Conservation (phyloP, 2,113 vertebrate species). For the Leptobrachium ailaonicum region DNA sequence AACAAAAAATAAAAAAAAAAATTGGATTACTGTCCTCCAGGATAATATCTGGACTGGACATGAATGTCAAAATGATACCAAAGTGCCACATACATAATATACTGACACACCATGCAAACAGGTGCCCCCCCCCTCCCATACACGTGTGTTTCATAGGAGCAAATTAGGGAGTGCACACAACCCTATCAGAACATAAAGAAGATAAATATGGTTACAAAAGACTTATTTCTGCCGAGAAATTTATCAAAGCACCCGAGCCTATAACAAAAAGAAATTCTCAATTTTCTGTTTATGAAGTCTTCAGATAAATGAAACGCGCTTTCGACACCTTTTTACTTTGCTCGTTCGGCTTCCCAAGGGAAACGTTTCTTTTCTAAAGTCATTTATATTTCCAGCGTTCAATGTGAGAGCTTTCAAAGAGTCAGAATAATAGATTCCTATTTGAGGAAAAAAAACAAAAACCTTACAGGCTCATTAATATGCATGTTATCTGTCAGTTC, state of each 20-base stretch:
- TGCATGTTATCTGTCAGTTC: constrained; percentile 47
- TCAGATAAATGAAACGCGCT: constrained; percentile 41
- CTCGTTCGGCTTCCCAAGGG: constrained; percentile 56
- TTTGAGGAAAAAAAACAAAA: constrained; percentile 4
- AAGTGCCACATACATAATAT: too few species aligned
- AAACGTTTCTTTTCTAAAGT: constrained; percentile 35
- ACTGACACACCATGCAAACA: background rate
- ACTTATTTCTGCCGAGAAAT: constrained; percentile 20
- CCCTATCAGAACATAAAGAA: background rate
- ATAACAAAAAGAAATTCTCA: constrained; percentile 28
- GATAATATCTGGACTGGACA: too few species aligned
- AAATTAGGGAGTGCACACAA: background rate
- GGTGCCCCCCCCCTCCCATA: background rate
- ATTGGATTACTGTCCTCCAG: too few species aligned
- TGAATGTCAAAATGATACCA: too few species aligned
- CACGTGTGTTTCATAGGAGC: constrained; percentile 7
- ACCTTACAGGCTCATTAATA: constrained; percentile 56
- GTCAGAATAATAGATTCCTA: constrained; percentile 57
- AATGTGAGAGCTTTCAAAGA: constrained; percentile 52
- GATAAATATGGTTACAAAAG: background rate
- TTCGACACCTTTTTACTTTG: constrained; percentile 54
- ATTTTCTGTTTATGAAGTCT: constrained; percentile 44
- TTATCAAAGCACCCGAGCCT: constrained; percentile 32
- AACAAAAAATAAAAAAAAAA: constrained; percentile 25
- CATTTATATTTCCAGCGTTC: constrained; percentile 13